Conservation (phyloP, 2,888 invertebrate genomes). For the Drosophila monieri region DNA sequence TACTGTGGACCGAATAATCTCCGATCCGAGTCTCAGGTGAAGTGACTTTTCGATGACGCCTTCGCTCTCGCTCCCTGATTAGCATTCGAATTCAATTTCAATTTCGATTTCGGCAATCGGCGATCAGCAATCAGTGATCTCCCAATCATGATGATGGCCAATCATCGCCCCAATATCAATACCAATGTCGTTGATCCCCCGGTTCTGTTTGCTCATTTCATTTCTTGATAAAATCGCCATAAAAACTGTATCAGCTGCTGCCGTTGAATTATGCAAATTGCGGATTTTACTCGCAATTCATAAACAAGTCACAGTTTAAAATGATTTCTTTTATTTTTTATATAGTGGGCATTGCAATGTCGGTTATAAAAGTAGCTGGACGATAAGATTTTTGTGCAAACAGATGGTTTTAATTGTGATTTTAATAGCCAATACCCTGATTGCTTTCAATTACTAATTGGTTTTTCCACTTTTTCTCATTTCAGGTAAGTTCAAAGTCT, state of each 20-base stretch:
- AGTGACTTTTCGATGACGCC: constrained; percentile 39
- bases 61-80: constrained; percentile 31
- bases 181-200: constrained; percentile 45
- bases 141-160: constrained; percentile 17
- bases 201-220: constrained; percentile 38
- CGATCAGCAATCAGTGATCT: constrained; percentile 18
- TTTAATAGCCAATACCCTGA: constrained; percentile 23
- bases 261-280: constrained; percentile 43
- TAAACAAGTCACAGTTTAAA: constrained; percentile 26
- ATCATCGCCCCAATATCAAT: constrained; percentile 43
- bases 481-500: constrained; percentile 40
- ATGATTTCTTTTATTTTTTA: constrained; percentile 11
- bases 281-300: constrained; percentile 16
- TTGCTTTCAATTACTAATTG: constrained; percentile 43
- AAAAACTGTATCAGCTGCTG: constrained; percentile 42
- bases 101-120: constrained; percentile 17
- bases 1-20: constrained; percentile 31
- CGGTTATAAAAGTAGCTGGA: constrained; percentile 26
- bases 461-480: constrained; percentile 13
- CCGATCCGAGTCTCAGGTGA: constrained; percentile 7
- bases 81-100: constrained; percentile 30
- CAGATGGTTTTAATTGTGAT: constrained; percentile 48
- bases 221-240: constrained; percentile 55
- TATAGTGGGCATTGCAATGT: constrained; percentile 18
- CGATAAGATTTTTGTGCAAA: constrained; percentile 48